Base-by-base conservation (phyloP, 2,888 invertebrate species). In the Cerastoderma edule region DNA sequence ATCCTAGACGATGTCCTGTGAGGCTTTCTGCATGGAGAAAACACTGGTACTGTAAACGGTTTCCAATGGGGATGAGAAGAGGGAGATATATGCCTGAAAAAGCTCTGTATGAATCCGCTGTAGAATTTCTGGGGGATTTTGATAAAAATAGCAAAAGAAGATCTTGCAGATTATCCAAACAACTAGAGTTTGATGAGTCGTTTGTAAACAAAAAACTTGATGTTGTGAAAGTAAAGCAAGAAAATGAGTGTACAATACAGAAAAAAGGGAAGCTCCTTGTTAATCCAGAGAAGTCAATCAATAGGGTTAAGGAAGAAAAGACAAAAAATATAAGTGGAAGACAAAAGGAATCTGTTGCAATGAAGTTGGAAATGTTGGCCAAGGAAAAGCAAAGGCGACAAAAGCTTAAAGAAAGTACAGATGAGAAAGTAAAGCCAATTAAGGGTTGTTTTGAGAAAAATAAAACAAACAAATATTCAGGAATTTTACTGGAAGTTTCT, bases 61-160 rank as follows among this genome's bases (percentile, higher is more conserved):
- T 60, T 39, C 60, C 60, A 39, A n/a, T 33, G 2, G 39, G 33
- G 22, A n/a, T 19, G 19, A 60, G 39, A 60, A 19, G n/a, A 22
- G 57, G 33, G 8, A 57, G n/a, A 32, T 28, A 32, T 33, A 16
- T 6, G 8, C 39, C 32, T 6, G 60, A 60, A 10, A 39, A 33
- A 19, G 60, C 32, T 19, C 33, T 60, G 8, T 60, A 39, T 22
- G 33, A 60, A 39, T n/a, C 60, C 24, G 60, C 60, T 39, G 27
- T 33, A 1, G 27, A 39, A 10, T 60, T 60, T 60, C 19, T 60
- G 5, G 60, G 39, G 13, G 39, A 60, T 33, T 60, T 60, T 60
- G 60, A 60, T 24, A 39, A 33, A 39, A 60, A 1, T 10, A 35
- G 39, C 27, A 60, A 60, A 24, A 35, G 60, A n/a, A n/a, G n/a